These are phyloP conservation scores for Spea multiplicata DNA, from an alignment of 2,113 vertebrate species.

Conservation along the genomic window DNA sequence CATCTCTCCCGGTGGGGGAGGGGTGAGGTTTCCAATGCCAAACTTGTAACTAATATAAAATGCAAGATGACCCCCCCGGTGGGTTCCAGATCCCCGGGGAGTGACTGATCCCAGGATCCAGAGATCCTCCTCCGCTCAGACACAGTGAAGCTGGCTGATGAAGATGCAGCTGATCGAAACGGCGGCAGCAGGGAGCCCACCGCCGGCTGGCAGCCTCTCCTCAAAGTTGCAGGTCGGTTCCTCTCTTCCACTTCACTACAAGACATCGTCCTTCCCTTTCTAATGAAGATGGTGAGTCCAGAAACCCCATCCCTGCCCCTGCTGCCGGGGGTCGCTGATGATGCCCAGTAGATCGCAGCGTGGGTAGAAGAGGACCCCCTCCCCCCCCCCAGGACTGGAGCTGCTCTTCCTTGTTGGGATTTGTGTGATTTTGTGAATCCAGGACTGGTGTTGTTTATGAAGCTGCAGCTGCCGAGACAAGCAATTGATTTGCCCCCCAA, in stretches of 20 bases:
- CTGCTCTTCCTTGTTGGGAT: not conserved
- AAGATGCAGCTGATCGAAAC: not conserved
- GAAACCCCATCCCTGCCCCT: not conserved
- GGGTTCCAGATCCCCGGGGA: not conserved
- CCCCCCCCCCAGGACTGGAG: too few species aligned
- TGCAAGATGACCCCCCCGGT: too few species aligned
- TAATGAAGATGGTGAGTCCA: not conserved
- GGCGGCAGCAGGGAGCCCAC: not conserved
- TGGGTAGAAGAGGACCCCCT: not conserved
- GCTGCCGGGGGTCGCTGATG: not conserved
- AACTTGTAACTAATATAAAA: not conserved
- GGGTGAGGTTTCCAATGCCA: not conserved
- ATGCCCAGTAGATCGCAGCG: not conserved
- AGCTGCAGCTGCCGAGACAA: not conserved
- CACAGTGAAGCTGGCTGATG: constrained; percentile 7
- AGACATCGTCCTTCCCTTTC: not conserved
- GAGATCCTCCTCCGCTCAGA: not conserved
- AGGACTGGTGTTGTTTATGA: not conserved
- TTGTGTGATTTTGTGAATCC: not conserved
- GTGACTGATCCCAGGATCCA: not conserved
- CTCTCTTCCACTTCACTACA: not conserved
- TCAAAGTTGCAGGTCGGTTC: not conserved
- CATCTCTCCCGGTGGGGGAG: not conserved
- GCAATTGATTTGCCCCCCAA: too few species aligned
- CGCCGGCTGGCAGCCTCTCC: not conserved